Base-by-base conservation (phyloP, 2,888 invertebrate genomes). In the Parnassius smintheus region DNA sequence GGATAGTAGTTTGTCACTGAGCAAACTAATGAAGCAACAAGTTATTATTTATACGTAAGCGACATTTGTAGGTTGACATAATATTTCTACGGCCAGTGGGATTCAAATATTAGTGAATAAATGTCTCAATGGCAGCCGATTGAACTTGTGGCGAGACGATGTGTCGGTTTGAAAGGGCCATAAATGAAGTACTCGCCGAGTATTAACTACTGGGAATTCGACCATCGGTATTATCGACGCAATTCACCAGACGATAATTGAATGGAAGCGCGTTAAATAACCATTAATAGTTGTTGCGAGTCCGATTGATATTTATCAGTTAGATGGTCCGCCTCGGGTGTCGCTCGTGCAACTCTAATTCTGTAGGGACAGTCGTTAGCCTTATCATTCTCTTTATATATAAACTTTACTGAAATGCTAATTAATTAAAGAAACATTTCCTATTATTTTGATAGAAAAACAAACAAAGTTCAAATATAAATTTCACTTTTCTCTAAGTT, bases 231-330 rank as follows among this genome's bases (percentile, higher is more conserved):
- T 84, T 83, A 86, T 88, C 81, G 83, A 77, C 75, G 76, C 85
- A 83, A 88, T 86, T 80, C 84, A 80, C 76, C 80, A 76, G 79
- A 80, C 80, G 77, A 83, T 86, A 86, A 88, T 88, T 87, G 86
- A 87, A 86, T 83, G 82, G 81, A 78, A 81, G 74, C 76, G 82
- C 83, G 81, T 87, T 88, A 86, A 89, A 88, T 87, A 82, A 82
- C 80, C 82, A 88, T 88, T 88, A 84, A 86, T 83, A 80, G 82
- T 78, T 82, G 86, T 83, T 79, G 78, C 76, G 78, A 80, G 74
- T 70, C 73, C 76, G 75, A 81, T 81, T 80, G 81, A 80, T 83
- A 84, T 83, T 82, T 82, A 86, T 84, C 81, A 73, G 71, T 50
- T 69, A 72, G 72, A 69, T 72, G 69, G 75, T 76, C 71, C 69